Base-by-base conservation (phyloP, 1,140 invertebrate species). In the Heliconius melpomene region DNA sequence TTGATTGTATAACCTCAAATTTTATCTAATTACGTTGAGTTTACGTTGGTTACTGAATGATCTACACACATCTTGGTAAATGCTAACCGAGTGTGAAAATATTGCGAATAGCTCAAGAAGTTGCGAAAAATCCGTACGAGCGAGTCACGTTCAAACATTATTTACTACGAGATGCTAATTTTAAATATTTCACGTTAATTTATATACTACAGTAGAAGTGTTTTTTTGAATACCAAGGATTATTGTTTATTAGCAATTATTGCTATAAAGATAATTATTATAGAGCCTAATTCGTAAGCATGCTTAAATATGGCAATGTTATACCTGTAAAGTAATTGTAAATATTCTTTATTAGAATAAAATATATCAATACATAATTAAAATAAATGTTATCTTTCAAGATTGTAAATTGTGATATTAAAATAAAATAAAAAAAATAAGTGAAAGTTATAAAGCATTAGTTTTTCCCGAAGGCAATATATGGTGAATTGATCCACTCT, bases 11-110 rank as follows among this genome's bases (percentile, higher is more conserved):
- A 52, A 26, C 74, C 74, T 20, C 36, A n/a, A 54, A 38, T 9
- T 57, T 76, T 76, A 32, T 76, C 13, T 18, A 76, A 66, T 76
- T 76, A 60, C 75, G 75, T 70, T 29, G 16, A 46, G 2, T 46
- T 26, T 70, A 32, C 57, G 29, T 66, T 26, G 8, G 23, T 54
- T 23, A 18, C 26, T 57, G 7, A 54, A 38, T 60, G 74, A 60
- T 60, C 46, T 46, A 46, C 29, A 52, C 26, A 74, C 50, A 29
- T 36, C 20, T 75, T 60, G 74, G 36, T 54, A 75, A 75, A 75
- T 75, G 18, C 8, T 7, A 38, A 36, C 26, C 29, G 7, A 60
- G 70, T 72, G 26, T 75, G 74, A 60, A 75, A 60, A 75, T 38
- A 60, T 75, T 36, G 74, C 54, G 32, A 32, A 60, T 20, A 50